Percentiles rank a stretch among this genome's conserved stretches.
Evolutionary conservation across 2,113 vertebrate genomes (phyloP).

Genomic region (Girardinichthys multiradiatus): DNA sequence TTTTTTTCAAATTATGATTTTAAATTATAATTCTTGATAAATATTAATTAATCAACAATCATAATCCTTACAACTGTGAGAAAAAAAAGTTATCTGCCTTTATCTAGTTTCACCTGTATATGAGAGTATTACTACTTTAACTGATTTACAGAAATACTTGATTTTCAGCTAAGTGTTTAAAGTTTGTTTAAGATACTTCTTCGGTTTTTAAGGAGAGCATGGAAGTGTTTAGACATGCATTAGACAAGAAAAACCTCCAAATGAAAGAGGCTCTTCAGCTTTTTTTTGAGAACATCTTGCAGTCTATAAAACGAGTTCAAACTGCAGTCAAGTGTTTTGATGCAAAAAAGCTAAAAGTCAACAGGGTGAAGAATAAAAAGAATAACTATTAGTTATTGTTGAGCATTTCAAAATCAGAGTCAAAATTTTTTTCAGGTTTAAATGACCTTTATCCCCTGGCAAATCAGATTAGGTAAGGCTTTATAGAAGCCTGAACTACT

Average conservation of each 20-base stretch:
- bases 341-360: conserved; percentile 7
- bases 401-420: conserved; percentile 7
- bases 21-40: no score
- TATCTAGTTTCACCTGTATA: no score
- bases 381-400: neutral
- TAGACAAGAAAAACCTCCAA: neutral
- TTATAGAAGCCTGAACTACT: conserved; percentile 45
- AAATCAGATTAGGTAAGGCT: conserved; percentile 19
- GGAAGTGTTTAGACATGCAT: no score
- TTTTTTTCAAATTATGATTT: no score
- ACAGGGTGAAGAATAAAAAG: conserved; percentile 17
- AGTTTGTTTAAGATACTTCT: no score
- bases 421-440: conserved; percentile 11
- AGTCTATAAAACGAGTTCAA: conserved; percentile 1
- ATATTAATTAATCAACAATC: no score
- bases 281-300: neutral
- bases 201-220: no score
- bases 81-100: no score
- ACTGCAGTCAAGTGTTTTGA: conserved; percentile 1
- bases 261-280: neutral
- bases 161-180: no score
- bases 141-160: no score
- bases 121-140: no score
- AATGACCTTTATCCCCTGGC: conserved; percentile 6
- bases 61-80: no score